Evolutionary conservation across 64 coral and sea anemone species (phyloP).

Genomic region (Dendrophyllia cribrosa): DNA sequence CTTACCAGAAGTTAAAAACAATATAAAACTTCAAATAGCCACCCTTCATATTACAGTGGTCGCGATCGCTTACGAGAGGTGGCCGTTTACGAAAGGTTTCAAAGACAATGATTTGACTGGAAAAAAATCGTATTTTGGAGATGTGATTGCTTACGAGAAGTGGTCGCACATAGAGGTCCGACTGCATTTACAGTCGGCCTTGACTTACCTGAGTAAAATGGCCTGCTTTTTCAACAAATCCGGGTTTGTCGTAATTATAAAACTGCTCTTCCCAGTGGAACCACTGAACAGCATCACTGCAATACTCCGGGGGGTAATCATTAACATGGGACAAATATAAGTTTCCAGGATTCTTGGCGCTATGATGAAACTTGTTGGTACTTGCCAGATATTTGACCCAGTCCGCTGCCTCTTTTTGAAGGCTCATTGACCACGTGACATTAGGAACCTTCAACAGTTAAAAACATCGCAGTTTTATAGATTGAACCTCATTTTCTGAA

Average conservation of each 20-base stretch:
- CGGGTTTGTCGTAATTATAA: slow-evolving; percentile 31
- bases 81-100: too few species aligned
- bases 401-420: slow-evolving; percentile 22
- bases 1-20: too few species aligned
- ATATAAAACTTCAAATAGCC: too few species aligned
- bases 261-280: slow-evolving; percentile 25
- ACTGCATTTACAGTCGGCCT: too few species aligned
- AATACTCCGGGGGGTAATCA: background rate
- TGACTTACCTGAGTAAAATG: slow-evolving; percentile 48
- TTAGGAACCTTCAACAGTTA: background rate
- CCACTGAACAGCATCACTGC: slow-evolving; percentile 28
- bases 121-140: too few species aligned
- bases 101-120: too few species aligned
- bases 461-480: background rate
- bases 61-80: too few species aligned
- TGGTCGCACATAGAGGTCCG: too few species aligned
- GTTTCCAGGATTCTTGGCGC: slow-evolving; percentile 27
- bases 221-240: background rate
- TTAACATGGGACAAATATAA: background rate
- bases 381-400: slow-evolving; percentile 45
- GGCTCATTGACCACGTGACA: slow-evolving; percentile 12
- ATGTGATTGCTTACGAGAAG: too few species aligned
- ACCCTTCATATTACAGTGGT: too few species aligned
- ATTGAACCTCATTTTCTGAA: too few species aligned
- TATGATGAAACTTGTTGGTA: background rate